A percentile compares a stretch with the other conserved stretches of the same genome.
phyloP scores from a whole-genome alignment of 2,113 vertebrate genomes.

The Butastur rufipennis region DNA sequence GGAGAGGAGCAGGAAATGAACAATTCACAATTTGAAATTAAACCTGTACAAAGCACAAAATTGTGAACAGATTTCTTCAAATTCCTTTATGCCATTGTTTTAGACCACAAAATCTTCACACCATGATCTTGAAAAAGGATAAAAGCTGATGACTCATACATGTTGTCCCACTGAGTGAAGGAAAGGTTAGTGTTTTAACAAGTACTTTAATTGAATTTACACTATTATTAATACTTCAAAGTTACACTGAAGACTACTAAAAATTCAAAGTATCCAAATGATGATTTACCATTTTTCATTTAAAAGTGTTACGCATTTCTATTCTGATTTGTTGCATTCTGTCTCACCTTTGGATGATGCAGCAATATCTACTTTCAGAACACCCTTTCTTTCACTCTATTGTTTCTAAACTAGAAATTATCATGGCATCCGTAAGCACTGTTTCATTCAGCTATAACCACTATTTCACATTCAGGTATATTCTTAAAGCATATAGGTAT shows the following conservation, averaged over 20 bases:
- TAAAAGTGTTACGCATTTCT: rapidly evolving
- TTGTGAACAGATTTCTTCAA: neutral
- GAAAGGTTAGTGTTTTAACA: neutral
- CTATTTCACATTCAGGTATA: neutral
- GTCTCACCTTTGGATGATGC: neutral
- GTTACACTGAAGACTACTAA: neutral
- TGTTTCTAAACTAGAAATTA: neutral
- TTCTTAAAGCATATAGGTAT: neutral
- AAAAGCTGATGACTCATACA: neutral
- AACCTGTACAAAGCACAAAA: neutral
- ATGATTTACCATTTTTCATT: neutral
- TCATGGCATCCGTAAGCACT: neutral
- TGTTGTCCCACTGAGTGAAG: neutral
- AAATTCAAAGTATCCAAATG: neutral
- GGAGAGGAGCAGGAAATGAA: neutral
- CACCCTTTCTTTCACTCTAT: neutral
- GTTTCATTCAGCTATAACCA: neutral
- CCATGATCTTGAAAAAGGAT: neutral
- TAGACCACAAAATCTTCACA: neutral
- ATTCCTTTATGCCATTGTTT: neutral
- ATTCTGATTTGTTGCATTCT: neutral
- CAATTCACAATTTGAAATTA: neutral
- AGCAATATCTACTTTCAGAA: neutral
- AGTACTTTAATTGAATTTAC: neutral
- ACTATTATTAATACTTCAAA: neutral